A percentile compares a stretch with the other conserved stretches of the same genome.
phyloP scores from a whole-genome alignment of 2,113 vertebrate species.

The Aplodontia rufa region DNA sequence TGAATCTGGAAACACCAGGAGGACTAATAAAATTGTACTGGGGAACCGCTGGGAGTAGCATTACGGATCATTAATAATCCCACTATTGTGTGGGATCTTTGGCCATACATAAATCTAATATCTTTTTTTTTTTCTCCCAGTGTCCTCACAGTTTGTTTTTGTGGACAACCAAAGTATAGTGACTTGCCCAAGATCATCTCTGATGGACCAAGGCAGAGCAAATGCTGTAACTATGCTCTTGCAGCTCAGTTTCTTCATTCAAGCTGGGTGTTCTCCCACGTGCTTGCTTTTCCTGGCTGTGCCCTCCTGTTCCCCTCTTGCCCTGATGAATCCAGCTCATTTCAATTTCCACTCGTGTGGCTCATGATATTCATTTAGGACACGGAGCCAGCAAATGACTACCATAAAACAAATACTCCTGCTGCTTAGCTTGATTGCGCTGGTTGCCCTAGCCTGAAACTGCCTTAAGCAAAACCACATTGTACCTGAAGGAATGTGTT shows the following conservation, averaged over 20 bases:
- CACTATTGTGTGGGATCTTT: neutral
- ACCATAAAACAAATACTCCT: neutral
- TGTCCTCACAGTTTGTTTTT: neutral
- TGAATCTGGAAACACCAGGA: constrained; percentile 70
- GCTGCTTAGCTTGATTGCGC: no score
- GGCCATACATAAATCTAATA: neutral
- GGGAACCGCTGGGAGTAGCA: constrained; percentile 65
- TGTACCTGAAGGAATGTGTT: neutral
- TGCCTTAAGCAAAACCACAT: neutral
- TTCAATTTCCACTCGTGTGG: neutral
- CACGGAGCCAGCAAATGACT: neutral
- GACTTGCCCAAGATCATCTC: constrained; percentile 26
- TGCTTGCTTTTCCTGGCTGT: neutral
- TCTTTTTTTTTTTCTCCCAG: neutral
- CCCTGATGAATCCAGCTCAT: neutral
- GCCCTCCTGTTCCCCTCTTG: neutral
- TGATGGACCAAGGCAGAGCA: neutral
- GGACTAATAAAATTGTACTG: constrained; percentile 67
- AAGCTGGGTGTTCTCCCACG: neutral
- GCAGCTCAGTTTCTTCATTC: neutral
- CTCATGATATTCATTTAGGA: neutral
- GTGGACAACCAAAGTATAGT: neutral
- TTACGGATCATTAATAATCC: neutral
- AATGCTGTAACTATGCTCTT: neutral
- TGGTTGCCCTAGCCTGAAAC: neutral